These are phyloP conservation scores for Drosophila neotestacea DNA, from an alignment of 2,888 invertebrate genomes.

Conservation along the genomic window DNA sequence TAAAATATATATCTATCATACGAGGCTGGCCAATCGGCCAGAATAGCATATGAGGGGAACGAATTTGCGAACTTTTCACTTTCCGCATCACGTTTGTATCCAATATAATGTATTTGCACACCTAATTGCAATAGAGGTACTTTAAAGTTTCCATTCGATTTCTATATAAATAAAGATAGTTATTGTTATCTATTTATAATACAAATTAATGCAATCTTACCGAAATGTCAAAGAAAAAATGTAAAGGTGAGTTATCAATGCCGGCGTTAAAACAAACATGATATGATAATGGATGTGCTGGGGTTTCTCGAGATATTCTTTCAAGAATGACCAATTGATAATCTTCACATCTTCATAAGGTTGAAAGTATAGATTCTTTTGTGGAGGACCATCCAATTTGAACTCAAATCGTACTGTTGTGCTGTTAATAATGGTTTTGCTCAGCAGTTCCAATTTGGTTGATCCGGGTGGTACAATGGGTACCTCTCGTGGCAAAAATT, in stretches of 20 bases:
- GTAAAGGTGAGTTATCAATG: slow-evolving; percentile 59
- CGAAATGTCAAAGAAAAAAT: slow-evolving; percentile 69
- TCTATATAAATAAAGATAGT: slow-evolving; percentile 22
- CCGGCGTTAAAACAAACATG: slow-evolving; percentile 72
- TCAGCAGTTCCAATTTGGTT: slow-evolving; percentile 61
- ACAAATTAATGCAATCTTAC: slow-evolving; percentile 17
- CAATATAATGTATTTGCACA: slow-evolving; percentile 85
- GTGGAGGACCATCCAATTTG: slow-evolving; percentile 68
- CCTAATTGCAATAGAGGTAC: slow-evolving; percentile 82
- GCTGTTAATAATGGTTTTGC: slow-evolving; percentile 50
- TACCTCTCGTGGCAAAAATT: slow-evolving; percentile 65
- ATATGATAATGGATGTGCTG: slow-evolving; percentile 64
- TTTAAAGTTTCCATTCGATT: slow-evolving; percentile 54
- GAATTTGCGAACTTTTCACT: slow-evolving; percentile 84
- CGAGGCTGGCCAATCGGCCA: slow-evolving; percentile 86
- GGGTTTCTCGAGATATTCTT: slow-evolving; percentile 54
- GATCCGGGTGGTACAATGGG: slow-evolving; percentile 53
- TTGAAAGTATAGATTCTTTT: slow-evolving; percentile 74
- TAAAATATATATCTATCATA: slow-evolving; percentile 84
- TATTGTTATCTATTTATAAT: not conserved
- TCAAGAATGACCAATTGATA: slow-evolving; percentile 73
- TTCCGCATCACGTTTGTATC: slow-evolving; percentile 84
- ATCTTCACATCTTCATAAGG: slow-evolving; percentile 67
- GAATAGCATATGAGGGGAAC: slow-evolving; percentile 86
- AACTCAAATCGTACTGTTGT: slow-evolving; percentile 65